A percentile compares a stretch with the other conserved stretches of the same genome.
These are phyloP conservation scores for Lutjanus campechanus DNA, from an alignment of 2,797 vertebrate species.

Conservation along the genomic window DNA sequence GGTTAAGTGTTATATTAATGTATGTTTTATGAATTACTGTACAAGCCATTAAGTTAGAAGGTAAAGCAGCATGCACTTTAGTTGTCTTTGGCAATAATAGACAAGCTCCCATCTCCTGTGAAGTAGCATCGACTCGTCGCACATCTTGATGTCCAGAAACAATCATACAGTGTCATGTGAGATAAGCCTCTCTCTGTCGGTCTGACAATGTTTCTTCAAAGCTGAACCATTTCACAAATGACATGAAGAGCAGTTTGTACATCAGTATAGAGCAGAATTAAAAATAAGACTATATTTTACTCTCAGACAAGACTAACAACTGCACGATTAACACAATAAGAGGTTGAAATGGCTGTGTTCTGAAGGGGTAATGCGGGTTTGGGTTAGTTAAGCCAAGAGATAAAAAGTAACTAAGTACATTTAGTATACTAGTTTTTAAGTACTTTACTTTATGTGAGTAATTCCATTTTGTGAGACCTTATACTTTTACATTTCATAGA, in stretches of 20 bases:
- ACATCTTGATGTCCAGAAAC: slow-evolving; percentile 51
- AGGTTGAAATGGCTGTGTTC: slow-evolving; percentile 28
- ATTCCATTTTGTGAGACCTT: slow-evolving; percentile 61
- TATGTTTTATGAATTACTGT: slow-evolving; percentile 64
- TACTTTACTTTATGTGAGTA: slow-evolving; percentile 49
- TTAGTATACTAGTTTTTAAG: slow-evolving; percentile 50
- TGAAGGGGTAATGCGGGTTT: slow-evolving; percentile 30
- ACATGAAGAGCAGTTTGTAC: slow-evolving; percentile 26
- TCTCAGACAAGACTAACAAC: slow-evolving; percentile 33
- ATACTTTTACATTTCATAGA: slow-evolving; percentile 58
- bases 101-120: slow-evolving; percentile 58
- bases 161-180: slow-evolving; percentile 39
- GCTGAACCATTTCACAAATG: slow-evolving; percentile 22
- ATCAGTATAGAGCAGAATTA: slow-evolving; percentile 15
- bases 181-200: slow-evolving; percentile 27
- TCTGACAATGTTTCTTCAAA: slow-evolving; percentile 34
- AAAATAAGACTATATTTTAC: slow-evolving; percentile 49
- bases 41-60: slow-evolving; percentile 64
- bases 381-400: slow-evolving; percentile 33
- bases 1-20: slow-evolving; percentile 52
- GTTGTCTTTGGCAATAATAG: slow-evolving; percentile 76
- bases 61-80: slow-evolving; percentile 76
- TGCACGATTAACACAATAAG: slow-evolving; percentile 20
- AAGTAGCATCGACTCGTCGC: slow-evolving; percentile 47
- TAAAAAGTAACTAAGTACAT: slow-evolving; percentile 32